Base-by-base conservation (phyloP, 2,113 vertebrate species). In the Himantopus leucocephalus region DNA sequence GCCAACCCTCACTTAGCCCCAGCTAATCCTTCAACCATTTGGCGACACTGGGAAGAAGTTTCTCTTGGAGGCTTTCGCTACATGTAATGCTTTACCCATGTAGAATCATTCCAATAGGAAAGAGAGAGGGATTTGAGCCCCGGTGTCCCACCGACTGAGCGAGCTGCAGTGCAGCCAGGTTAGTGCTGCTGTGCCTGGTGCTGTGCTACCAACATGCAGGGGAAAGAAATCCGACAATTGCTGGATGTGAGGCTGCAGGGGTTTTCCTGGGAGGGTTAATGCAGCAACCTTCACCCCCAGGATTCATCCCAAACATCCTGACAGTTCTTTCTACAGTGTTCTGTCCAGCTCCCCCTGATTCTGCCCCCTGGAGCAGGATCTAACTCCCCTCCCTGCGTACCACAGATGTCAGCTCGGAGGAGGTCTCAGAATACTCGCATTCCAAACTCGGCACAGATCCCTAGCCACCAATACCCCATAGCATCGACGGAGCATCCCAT, bases 391-490 rank as follows among this genome's bases (percentile, higher is more conserved):
- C 48, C 53, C 48, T 20, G 0, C 0, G 0, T 9, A 12, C 73
- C 35, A 41, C 60, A 67, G 55, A 22, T 1, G 0, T 10, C 56
- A 58, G 39, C 79, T 53, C 1, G 0, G 53, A 56, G 39, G 13
- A 27, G 19, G 9, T 16, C 56, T 75, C 37, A 4, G 2, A 34
- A 2, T 3, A 11, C 9, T 6, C 4, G 0, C 2, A 6, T 8
- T 35, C 55, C 34, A 47, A 34, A n/a, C 7, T 34, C 5, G 3
- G 32, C 43, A 53, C 43, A 27, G 58, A n/a, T 6, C 23, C 50
- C 26, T 14, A 11, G 15, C 35, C 60, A 47, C 55, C 67, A 10
- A 11, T 4, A 52, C 22, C 60, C 47, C 21, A 14, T 1, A 41
- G 78, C 73, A 41, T 2, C 1, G 1, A 12, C 0, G 2, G 29